Conservation (phyloP, 2,888 invertebrate genomes). For the Tanytarsus gracilentus region DNA sequence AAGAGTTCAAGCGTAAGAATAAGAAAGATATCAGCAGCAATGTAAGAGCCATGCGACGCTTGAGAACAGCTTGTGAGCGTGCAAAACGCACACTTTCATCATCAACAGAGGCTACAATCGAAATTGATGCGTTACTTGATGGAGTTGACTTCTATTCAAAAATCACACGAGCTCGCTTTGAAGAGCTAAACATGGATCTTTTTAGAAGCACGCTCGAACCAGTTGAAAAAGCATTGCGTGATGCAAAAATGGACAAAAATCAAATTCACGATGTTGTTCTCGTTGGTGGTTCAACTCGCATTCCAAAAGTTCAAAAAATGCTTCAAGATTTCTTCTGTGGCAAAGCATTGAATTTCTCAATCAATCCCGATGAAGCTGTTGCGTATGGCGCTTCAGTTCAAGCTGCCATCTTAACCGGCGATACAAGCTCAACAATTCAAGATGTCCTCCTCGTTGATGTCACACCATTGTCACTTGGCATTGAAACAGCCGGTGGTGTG, state of each 20-base stretch:
- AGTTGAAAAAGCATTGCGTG: conserved; percentile 67
- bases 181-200: conserved; percentile 62
- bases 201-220: conserved; percentile 66
- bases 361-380: conserved; percentile 74
- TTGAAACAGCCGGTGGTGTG: conserved; percentile 71
- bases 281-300: conserved; percentile 72
- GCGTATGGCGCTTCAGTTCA: conserved; percentile 70
- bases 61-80: conserved; percentile 67
- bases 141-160: conserved; percentile 65
- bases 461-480: conserved; percentile 59
- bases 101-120: conserved; percentile 64
- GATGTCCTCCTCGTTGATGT: conserved; percentile 63
- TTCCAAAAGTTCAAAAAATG: conserved; percentile 67
- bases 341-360: conserved; percentile 61
- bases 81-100: conserved; percentile 70
- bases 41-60: conserved; percentile 56
- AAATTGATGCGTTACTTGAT: conserved; percentile 66
- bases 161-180: conserved; percentile 64
- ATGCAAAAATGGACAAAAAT: conserved; percentile 68
- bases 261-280: conserved; percentile 70
- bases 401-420: conserved; percentile 61
- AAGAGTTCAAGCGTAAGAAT: conserved; percentile 68
- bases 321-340: conserved; percentile 67
- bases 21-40: conserved; percentile 59
- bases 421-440: conserved; percentile 62